Percentiles rank a stretch among this genome's conserved stretches.
Conservation (phyloP, 2,113 vertebrate species). For the Montifringilla adamsi region DNA sequence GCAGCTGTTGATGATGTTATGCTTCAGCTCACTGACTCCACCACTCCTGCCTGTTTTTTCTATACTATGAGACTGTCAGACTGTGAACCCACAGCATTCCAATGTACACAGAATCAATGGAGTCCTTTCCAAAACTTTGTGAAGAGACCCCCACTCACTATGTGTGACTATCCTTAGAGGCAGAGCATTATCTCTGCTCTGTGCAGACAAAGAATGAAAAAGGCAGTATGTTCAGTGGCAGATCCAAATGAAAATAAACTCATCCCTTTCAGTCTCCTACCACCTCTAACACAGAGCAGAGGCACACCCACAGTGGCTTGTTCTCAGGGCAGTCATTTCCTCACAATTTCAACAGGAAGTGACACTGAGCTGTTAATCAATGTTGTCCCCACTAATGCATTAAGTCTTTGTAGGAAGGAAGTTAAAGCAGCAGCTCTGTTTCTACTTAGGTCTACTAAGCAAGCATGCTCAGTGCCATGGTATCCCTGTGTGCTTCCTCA, state of each 20-base stretch:
- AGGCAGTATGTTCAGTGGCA: not conserved
- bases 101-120: not conserved
- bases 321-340: not conserved
- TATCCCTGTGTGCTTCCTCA: not conserved
- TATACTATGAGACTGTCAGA: not conserved
- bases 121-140: not conserved
- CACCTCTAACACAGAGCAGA: not conserved
- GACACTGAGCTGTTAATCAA: not conserved
- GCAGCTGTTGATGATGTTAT: not conserved
- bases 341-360: not conserved
- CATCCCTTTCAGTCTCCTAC: not conserved
- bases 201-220: not conserved
- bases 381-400: not conserved
- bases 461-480: not conserved
- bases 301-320: rapidly evolving
- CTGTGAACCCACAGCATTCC: not conserved
- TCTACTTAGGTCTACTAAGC: not conserved
- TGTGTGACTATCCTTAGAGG: not conserved
- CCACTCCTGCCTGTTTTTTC: not conserved
- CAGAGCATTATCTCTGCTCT: not conserved
- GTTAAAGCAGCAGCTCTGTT: not conserved
- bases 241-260: not conserved
- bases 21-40: not conserved
- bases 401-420: not conserved
- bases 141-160: not conserved